Evolutionary conservation across 2,888 invertebrate genomes (phyloP).

Genomic region (Melolontha melolontha): DNA sequence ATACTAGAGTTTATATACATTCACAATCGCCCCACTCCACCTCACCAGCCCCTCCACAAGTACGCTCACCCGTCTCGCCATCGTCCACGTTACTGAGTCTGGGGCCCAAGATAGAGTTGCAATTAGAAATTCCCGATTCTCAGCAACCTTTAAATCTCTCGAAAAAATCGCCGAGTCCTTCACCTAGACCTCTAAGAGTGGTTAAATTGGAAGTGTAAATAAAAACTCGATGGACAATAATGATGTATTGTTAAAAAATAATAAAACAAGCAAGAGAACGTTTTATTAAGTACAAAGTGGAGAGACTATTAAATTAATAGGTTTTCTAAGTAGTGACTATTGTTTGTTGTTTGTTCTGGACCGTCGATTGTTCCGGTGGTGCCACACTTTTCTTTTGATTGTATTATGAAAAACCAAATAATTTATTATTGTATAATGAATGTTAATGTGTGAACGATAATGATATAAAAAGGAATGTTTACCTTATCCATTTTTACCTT

Average conservation of each 20-base stretch:
- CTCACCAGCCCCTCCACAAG: constrained; percentile 62
- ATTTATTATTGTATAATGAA: constrained; percentile 63
- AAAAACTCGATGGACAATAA: constrained; percentile 34
- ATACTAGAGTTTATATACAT: constrained; percentile 62
- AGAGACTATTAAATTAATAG: constrained; percentile 43
- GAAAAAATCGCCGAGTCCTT: constrained; percentile 84
- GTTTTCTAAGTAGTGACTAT: constrained; percentile 34
- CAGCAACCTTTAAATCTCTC: constrained; percentile 90
- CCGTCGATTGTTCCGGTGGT: constrained; percentile 56
- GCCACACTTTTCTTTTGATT: constrained; percentile 61
- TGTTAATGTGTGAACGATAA: constrained; percentile 55
- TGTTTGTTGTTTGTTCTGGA: constrained; percentile 39
- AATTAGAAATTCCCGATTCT: constrained; percentile 85
- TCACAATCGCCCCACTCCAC: constrained; percentile 65
- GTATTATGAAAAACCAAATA: constrained; percentile 66
- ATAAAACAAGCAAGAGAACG: constrained; percentile 39
- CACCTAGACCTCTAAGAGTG: constrained; percentile 72
- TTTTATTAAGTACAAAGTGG: constrained; percentile 46
- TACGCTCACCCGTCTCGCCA: constrained; percentile 63
- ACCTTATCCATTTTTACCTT: constrained; percentile 40
- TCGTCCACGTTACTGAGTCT: constrained; percentile 62
- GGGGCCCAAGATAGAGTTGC: constrained; percentile 75
- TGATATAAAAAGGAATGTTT: constrained; percentile 34
- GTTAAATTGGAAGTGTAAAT: constrained; percentile 64
- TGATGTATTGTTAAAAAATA: background rate